Percentiles rank a stretch among this genome's conserved stretches.
Evolutionary conservation across 1,140 invertebrate species (phyloP).

Genomic region (Sarcophaga bullata): DNA sequence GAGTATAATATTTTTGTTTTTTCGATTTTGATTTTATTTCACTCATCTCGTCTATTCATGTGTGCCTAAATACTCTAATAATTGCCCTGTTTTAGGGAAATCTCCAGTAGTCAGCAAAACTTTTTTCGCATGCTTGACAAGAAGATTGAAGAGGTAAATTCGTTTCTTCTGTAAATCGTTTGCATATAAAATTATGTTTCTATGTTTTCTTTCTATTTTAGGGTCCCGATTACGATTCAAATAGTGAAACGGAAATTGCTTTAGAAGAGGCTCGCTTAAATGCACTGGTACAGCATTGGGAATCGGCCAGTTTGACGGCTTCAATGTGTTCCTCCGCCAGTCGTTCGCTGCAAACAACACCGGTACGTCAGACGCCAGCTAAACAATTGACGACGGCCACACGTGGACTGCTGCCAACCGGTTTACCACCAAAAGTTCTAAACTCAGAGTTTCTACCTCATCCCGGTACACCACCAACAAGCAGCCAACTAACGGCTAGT

Average conservation of each 20-base stretch:
- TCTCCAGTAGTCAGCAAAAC: constrained; percentile 86
- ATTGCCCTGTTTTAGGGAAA: constrained; percentile 74
- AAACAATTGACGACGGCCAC: constrained; percentile 46
- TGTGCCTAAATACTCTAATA: not conserved
- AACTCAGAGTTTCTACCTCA: constrained; percentile 62
- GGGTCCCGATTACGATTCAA: constrained; percentile 79
- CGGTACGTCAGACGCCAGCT: constrained; percentile 58
- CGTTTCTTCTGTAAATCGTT: not conserved
- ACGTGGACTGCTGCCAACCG: constrained; percentile 42
- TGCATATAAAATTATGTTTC: not conserved
- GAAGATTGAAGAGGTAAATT: constrained; percentile 86
- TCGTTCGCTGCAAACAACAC: constrained; percentile 63
- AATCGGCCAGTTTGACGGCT: constrained; percentile 70
- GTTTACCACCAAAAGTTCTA: constrained; percentile 42
- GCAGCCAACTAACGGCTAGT: constrained; percentile 33
- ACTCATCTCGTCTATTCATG: not conserved
- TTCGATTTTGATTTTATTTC: not conserved
- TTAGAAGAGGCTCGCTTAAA: constrained; percentile 70
- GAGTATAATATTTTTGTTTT: constrained; percentile 45
- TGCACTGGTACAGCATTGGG: constrained; percentile 72
- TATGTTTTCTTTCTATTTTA: constrained; percentile 54
- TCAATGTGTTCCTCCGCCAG: constrained; percentile 66
- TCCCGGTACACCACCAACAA: constrained; percentile 31
- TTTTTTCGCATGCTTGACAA: constrained; percentile 92
- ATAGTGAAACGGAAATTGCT: constrained; percentile 72